A percentile compares a stretch with the other conserved stretches of the same genome.
Evolutionary conservation across 1,140 invertebrate genomes (phyloP).

Genomic region (Agrypnia vestita): DNA sequence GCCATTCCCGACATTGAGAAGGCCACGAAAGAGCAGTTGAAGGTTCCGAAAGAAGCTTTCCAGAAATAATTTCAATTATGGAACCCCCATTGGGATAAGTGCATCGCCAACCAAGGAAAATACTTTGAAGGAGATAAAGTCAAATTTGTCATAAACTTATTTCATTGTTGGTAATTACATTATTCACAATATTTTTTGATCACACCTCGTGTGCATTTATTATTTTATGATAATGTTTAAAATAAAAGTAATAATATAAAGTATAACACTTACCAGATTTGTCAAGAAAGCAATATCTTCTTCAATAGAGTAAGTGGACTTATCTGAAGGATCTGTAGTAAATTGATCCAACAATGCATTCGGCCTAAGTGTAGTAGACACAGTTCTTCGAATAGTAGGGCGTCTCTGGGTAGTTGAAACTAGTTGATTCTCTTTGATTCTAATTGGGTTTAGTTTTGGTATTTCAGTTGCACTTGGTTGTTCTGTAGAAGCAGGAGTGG

Average conservation of each 20-base stretch:
- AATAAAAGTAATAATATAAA: no score
- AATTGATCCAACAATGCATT: constrained; percentile 1
- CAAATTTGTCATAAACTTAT: no score
- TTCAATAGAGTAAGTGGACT: constrained; percentile 69
- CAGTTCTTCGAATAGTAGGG: constrained; percentile 41
- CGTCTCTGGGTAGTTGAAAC: constrained; percentile 47
- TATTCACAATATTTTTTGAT: no score
- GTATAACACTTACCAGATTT: constrained; percentile 67
- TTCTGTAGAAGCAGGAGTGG: constrained; percentile 64
- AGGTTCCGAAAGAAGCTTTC: no score
- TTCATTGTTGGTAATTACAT: no score
- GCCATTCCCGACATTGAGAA: no score
- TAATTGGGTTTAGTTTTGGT: no score
- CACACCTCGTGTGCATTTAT: not conserved
- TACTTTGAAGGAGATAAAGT: no score
- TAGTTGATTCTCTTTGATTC: not conserved
- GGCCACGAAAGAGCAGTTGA: no score
- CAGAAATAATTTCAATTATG: no score
- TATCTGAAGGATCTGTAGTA: constrained; percentile 44
- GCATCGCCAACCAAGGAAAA: no score
- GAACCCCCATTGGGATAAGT: no score
- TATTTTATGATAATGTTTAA: not conserved
- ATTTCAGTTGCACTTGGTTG: constrained; percentile 8
- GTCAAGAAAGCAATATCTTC: constrained; percentile 72
- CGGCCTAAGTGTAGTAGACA: constrained; percentile 42